Conservation (phyloP, 1,140 invertebrate species). For the Cydia fagiglandana region DNA sequence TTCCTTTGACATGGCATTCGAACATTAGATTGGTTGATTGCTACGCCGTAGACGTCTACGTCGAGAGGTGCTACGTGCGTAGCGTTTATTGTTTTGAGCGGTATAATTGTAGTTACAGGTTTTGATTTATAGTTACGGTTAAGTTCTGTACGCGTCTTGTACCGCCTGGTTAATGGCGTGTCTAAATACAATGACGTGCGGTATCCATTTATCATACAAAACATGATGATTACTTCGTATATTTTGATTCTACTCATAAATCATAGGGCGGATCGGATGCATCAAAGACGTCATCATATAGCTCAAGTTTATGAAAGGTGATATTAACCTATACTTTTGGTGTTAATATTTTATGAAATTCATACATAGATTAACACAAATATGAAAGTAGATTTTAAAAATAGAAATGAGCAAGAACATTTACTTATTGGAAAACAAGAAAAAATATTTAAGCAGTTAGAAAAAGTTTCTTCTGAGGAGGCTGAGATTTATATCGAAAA, state of each 20-base stretch:
- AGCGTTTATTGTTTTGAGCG: slow-evolving; percentile 37
- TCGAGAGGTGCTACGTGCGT: slow-evolving; percentile 42
- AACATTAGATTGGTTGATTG: slow-evolving; percentile 70
- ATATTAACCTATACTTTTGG: too few relatives aligned
- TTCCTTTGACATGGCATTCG: slow-evolving; percentile 73
- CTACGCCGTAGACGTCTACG: slow-evolving; percentile 47
- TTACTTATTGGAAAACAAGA: too few relatives aligned
- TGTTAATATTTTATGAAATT: too few relatives aligned
- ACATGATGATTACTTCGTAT: slow-evolving; percentile 4
- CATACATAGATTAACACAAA: too few relatives aligned
- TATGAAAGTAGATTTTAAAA: too few relatives aligned
- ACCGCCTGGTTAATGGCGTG: background rate
- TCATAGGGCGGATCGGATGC: background rate
- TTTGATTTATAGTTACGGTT: slow-evolving; percentile 11
- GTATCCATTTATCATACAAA: slow-evolving; percentile 9
- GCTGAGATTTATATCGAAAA: too few relatives aligned
- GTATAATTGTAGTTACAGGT: slow-evolving; percentile 18
- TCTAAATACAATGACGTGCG: slow-evolving; percentile 3
- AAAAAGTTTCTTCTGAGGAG: too few relatives aligned
- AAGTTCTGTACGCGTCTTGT: slow-evolving; percentile 13
- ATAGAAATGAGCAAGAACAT: too few relatives aligned
- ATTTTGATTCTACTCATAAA: background rate
- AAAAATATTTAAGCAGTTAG: too few relatives aligned
- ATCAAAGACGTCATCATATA: background rate
- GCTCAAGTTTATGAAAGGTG: too few relatives aligned